Conservation (phyloP, 2,113 vertebrate species). For the Diglossa brunneiventris region DNA sequence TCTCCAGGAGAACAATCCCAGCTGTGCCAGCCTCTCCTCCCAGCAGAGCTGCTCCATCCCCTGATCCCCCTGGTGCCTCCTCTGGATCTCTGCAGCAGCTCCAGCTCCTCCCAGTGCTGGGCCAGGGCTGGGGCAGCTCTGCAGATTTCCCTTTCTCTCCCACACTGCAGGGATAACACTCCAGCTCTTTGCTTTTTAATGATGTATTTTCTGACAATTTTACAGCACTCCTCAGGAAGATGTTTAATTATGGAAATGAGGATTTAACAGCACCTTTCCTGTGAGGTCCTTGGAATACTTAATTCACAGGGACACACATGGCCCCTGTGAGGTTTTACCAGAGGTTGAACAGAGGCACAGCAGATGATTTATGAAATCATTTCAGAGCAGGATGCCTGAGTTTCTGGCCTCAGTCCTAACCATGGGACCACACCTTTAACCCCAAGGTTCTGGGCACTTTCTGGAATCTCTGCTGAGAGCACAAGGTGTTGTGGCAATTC, state of each 20-base stretch:
- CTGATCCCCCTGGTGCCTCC: not conserved
- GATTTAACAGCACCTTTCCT: not conserved
- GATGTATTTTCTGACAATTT: not conserved
- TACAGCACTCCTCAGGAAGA: not conserved
- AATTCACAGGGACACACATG: not conserved
- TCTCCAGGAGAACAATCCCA: not conserved
- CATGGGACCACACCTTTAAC: not conserved
- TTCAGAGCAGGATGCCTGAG: not conserved
- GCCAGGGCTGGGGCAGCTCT: not conserved
- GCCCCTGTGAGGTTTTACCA: not conserved
- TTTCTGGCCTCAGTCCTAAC: not conserved
- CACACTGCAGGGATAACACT: not conserved
- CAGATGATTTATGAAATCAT: not conserved
- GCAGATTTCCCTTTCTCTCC: not conserved
- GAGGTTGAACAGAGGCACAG: not conserved
- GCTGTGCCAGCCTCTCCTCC: not conserved
- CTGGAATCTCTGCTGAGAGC: not conserved
- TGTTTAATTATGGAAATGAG: not conserved
- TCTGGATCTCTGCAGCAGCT: not conserved
- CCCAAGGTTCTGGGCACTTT: not conserved
- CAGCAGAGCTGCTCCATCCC: not conserved
- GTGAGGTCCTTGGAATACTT: not conserved
- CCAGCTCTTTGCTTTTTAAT: not conserved
- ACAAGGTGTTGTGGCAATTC: not conserved
- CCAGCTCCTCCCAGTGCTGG: not conserved